Evolutionary conservation across 64 coral and sea anemone species (phyloP), one percentile per base, ranked within the genome.

Genomic region (Actinia equina): DNA sequence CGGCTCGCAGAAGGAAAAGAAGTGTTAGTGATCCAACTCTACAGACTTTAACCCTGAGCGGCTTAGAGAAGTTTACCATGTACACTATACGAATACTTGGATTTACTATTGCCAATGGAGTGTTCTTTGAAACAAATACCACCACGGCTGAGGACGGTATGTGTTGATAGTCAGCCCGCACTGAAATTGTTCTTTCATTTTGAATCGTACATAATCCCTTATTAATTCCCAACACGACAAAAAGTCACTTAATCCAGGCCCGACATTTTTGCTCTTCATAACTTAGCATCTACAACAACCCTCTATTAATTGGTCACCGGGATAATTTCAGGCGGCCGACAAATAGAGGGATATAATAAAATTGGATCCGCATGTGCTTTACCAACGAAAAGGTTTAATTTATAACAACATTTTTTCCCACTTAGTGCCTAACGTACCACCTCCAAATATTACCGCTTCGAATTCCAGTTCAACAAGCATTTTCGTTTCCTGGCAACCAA

Each of bases 91-190:
- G 77, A 63, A 83, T 92, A 64, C 82, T 83, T 71, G 84, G 60
- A 0, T 95, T 92, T 9, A 95, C 94, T 23, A 63, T 88, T 2
- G 84, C 76, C 84, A n/a, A 89, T 4, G 94, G 94, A 12, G 23
- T 60, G 5, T 91, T 70, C 49, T 81, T 52, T 12, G 8, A 84
- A 46, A 43, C 82, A 23, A 87, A 84, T 67, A 27, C 85, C 13
- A 80, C 54, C 7, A 95, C 94, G 84, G 64, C 84, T 15, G 94
- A 95, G 43, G 91, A 95, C 60, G 84, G 94, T 92, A 80, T 85
- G 78, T 81, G 26, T 12, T 37, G 13, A 37, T 7, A 74, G n/a
- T 26, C 2, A 41, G 13, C 30, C 30, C 30, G 30, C 30, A 37
- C 30, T 37, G 30, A 37, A 37, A 37, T 37, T 37, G 30, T 37